Evolutionary conservation across 2,797 vertebrate genomes (phyloP).

Genomic region (Champsocephalus gunnari): DNA sequence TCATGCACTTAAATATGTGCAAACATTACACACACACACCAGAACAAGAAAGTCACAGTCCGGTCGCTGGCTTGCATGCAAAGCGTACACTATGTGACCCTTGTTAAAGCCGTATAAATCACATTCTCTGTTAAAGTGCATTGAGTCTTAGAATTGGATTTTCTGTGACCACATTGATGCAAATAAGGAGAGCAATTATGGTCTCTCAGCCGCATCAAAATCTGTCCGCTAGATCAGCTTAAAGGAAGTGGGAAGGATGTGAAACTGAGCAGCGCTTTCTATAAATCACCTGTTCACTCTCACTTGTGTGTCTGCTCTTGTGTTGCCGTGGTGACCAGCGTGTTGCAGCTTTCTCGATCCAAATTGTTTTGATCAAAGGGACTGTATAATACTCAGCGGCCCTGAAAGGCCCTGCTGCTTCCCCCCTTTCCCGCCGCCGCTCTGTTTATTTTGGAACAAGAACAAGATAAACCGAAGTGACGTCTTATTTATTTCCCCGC

Average conservation of each 20-base stretch:
- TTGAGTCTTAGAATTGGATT: constrained; percentile 28
- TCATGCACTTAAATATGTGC: constrained; percentile 72
- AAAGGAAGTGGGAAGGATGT: constrained; percentile 81
- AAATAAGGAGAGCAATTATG: constrained; percentile 70
- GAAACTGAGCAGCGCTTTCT: constrained; percentile 80
- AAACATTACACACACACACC: constrained; percentile 57
- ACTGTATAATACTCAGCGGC: constrained; percentile 51
- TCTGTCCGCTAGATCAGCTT: constrained; percentile 74
- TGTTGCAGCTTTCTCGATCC: constrained; percentile 24
- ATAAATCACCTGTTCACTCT: constrained; percentile 83
- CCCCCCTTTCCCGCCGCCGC: constrained; percentile 62
- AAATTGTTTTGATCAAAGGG: constrained; percentile 64
- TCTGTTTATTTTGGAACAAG: constrained; percentile 95
- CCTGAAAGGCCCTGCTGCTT: constrained; percentile 56
- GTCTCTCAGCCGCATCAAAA: constrained; percentile 61
- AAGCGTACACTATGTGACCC: constrained; percentile 47
- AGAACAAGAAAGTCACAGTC: constrained; percentile 54
- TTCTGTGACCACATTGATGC: constrained; percentile 51
- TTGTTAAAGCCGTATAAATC: constrained; percentile 54
- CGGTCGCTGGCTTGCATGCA: constrained; percentile 22
- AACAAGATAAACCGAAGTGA: constrained; percentile 90
- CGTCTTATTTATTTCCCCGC: constrained; percentile 90
- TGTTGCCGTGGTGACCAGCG: constrained; percentile 68
- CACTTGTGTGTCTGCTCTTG: constrained; percentile 65
- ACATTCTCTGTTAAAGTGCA: constrained; percentile 23